Percentiles rank a stretch among this genome's conserved stretches.
phyloP scores from a whole-genome alignment of 1,140 invertebrate genomes.

The Drosophila asahinai region DNA sequence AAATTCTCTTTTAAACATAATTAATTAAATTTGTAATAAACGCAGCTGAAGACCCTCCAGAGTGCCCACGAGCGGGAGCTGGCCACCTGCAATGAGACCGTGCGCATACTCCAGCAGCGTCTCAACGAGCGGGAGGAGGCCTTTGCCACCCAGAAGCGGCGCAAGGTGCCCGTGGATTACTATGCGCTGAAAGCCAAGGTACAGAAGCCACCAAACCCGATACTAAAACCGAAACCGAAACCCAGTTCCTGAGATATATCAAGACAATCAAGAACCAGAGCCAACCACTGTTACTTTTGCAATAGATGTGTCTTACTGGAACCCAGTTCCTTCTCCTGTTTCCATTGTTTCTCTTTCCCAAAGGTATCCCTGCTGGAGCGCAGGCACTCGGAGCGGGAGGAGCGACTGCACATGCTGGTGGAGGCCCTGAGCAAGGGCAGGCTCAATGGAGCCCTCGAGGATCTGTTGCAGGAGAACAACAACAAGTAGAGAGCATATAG shows the following conservation, averaged over 20 bases:
- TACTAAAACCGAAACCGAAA: neutral
- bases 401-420: slow-evolving; percentile 83
- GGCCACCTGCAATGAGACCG: slow-evolving; percentile 84
- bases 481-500: slow-evolving; percentile 53
- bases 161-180: slow-evolving; percentile 84
- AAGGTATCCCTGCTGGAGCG: slow-evolving; percentile 82
- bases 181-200: slow-evolving; percentile 85
- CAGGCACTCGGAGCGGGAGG: slow-evolving; percentile 83
- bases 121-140: slow-evolving; percentile 83
- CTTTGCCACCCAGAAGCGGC: slow-evolving; percentile 78
- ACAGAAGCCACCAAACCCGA: slow-evolving; percentile 8
- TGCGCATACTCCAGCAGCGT: slow-evolving; percentile 79
- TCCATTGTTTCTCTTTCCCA: neutral
- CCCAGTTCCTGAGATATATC: neutral
- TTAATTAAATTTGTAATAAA: neutral
- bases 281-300: neutral
- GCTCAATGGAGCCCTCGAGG: slow-evolving; percentile 79
- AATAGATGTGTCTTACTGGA: neutral
- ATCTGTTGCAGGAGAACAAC: slow-evolving; percentile 76
- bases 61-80: slow-evolving; percentile 92
- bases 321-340: neutral
- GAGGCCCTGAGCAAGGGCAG: slow-evolving; percentile 84
- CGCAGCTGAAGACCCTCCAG: slow-evolving; percentile 90
- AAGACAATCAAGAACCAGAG: neutral
- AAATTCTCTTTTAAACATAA: neutral